Evolutionary conservation across 2,888 invertebrate genomes (phyloP).

Genomic region (Polia nebulosa): DNA sequence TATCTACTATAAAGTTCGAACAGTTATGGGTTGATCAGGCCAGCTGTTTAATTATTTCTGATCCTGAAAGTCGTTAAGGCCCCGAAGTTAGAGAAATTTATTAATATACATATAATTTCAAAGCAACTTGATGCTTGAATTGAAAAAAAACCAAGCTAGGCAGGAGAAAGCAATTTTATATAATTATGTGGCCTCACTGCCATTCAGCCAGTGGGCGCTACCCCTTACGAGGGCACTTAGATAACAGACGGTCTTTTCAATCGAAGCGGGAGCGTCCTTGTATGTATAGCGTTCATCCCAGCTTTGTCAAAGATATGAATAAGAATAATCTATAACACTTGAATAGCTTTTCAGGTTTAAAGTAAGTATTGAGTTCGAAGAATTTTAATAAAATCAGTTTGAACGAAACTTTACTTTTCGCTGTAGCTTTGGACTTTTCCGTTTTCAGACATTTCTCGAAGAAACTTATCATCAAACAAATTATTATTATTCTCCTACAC

Average conservation of each 20-base stretch:
- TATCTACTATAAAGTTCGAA: neutral
- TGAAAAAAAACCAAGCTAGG: neutral
- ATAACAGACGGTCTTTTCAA: slow-evolving; percentile 59
- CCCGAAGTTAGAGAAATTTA: neutral
- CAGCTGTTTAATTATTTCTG: neutral
- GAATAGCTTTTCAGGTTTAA: slow-evolving; percentile 55
- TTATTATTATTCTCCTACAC: neutral
- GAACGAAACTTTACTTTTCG: slow-evolving; percentile 2
- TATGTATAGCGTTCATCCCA: slow-evolving; percentile 48
- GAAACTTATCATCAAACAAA: neutral
- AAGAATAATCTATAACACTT: slow-evolving; percentile 62
- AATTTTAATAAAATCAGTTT: slow-evolving; percentile 34
- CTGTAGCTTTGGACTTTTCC: neutral
- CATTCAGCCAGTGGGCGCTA: slow-evolving; percentile 9
- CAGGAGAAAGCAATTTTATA: neutral
- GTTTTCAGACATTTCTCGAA: neutral
- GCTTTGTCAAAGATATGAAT: slow-evolving; percentile 58
- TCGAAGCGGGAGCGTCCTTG: slow-evolving; percentile 46
- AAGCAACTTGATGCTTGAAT: too few species aligned
- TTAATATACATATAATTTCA: too few species aligned
- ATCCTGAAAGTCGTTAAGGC: neutral
- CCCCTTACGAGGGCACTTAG: slow-evolving; percentile 50
- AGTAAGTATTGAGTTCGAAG: slow-evolving; percentile 27
- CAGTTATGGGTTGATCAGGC: neutral
- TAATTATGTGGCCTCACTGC: neutral